Base-by-base conservation (phyloP, 2,888 invertebrate genomes). In the Volucella zonaria region DNA sequence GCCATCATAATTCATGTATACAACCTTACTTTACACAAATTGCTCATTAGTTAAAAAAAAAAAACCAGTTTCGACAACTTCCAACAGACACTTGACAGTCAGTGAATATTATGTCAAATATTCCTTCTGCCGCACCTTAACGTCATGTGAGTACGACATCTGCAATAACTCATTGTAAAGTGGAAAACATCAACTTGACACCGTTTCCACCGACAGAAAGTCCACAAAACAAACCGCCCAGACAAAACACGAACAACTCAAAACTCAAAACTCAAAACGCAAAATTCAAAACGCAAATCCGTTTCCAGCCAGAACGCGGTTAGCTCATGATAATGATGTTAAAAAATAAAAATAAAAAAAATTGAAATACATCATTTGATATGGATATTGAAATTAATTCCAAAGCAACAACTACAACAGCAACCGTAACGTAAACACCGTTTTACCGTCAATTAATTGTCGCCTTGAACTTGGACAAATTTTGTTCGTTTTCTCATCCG, bases 381-480 rank as follows among this genome's bases (percentile, higher is more conserved):
- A 56, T 40, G 56, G 2, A 56, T 38, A 14, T 14, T 8, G 8
- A 6, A 2, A 14, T 56, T 14, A 40, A 23, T 23, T 23, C 18
- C 18, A 23, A 23, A 23, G 18, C 42, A 15, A 43, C 42, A 8
- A 11, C 58, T 9, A 43, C 42, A 59, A 43, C 43, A 18, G 11
- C 11, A 10, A 40, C 38, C 15, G 4, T 8, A 31, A 40, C 15
- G 4, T 8, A 31, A 40, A 71, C 56, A 74, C 58, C 58, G 71
- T 58, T 78, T 78, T 64, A 78, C 66, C 58, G 51, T 78, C 59
- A 71, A 71, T 78, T 78, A 71, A 62, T 78, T 71, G 64, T 64
- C 43, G 51, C 78, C 78, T 71, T 78, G 78, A 78, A 78, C 78
- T 78, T 78, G 77, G 71, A 78, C 51, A 15, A 56, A 64, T 78